Conservation (phyloP, 2,797 vertebrate genomes). For the Cuniculus paca region DNA sequence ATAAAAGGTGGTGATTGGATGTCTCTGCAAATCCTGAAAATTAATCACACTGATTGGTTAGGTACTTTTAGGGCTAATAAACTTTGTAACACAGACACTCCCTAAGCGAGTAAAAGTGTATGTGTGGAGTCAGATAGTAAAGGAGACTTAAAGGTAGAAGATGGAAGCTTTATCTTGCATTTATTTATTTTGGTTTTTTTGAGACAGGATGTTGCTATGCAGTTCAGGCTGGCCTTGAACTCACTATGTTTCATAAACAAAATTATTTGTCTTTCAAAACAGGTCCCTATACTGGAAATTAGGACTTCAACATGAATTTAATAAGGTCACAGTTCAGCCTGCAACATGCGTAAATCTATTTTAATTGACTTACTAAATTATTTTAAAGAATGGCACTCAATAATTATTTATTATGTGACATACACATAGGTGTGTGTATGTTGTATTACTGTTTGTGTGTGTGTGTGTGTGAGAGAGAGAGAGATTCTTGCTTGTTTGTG, state of each 20-base stretch:
- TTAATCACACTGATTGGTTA: neutral
- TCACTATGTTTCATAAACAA: too few species aligned
- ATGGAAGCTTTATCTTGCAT: neutral
- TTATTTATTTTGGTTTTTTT: neutral
- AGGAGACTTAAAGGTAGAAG: neutral
- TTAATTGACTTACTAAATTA: neutral
- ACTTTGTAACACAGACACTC: neutral
- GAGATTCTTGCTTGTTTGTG: neutral
- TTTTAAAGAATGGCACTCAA: conserved; percentile 10
- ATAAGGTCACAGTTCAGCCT: neutral
- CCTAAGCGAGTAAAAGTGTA: neutral
- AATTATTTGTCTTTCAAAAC: neutral
- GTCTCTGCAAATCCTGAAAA: neutral
- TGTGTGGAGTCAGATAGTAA: neutral
- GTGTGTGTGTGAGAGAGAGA: too few species aligned
- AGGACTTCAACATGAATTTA: neutral
- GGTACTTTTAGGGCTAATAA: neutral
- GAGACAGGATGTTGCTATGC: neutral
- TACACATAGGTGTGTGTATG: neutral
- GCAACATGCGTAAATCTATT: neutral
- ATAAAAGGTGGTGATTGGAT: neutral
- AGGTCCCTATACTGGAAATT: too few species aligned
- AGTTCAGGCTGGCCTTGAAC: neutral
- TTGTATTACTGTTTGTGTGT: neutral
- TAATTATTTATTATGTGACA: neutral